Evolutionary conservation across 2,797 vertebrate species (phyloP).

Genomic region (Tiaroga cobitis): DNA sequence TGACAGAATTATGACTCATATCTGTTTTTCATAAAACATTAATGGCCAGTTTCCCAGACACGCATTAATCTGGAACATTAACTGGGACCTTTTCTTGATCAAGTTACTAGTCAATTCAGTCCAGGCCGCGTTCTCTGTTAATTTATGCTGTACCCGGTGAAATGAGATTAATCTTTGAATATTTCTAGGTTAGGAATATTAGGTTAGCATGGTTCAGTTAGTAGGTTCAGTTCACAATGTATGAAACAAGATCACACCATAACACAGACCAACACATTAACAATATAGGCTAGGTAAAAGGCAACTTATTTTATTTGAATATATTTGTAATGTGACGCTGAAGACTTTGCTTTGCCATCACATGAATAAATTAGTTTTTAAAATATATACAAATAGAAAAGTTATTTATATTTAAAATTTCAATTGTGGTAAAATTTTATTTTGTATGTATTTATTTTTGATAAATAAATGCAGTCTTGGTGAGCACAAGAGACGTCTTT

Average conservation of each 20-base stretch:
- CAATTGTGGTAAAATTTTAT: too few relatives aligned
- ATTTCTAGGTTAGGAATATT: too few relatives aligned
- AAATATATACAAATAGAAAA: not conserved
- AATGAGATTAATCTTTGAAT: constrained; percentile 4
- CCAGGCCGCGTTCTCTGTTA: constrained; percentile 16
- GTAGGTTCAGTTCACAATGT: not conserved
- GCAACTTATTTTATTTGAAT: not conserved
- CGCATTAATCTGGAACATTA: constrained; percentile 10
- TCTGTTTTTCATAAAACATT: constrained; percentile 43
- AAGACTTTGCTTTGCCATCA: not conserved
- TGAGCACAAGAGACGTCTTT: not conserved
- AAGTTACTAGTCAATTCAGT: constrained; percentile 23
- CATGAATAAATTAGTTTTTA: not conserved
- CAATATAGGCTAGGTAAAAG: not conserved
- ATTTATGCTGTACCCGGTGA: not conserved
- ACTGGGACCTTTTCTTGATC: not conserved
- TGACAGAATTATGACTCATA: constrained; percentile 33
- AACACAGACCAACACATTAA: not conserved
- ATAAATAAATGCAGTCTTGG: not conserved
- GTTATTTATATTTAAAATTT: too few relatives aligned
- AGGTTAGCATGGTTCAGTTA: not conserved
- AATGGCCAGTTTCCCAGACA: constrained; percentile 43
- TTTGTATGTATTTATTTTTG: not conserved
- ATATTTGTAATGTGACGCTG: too few relatives aligned
- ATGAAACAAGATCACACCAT: not conserved